Evolutionary conservation across 2,113 vertebrate genomes (phyloP), one percentile per base, ranked within the genome.

Genomic region (Microtus richardsoni): DNA sequence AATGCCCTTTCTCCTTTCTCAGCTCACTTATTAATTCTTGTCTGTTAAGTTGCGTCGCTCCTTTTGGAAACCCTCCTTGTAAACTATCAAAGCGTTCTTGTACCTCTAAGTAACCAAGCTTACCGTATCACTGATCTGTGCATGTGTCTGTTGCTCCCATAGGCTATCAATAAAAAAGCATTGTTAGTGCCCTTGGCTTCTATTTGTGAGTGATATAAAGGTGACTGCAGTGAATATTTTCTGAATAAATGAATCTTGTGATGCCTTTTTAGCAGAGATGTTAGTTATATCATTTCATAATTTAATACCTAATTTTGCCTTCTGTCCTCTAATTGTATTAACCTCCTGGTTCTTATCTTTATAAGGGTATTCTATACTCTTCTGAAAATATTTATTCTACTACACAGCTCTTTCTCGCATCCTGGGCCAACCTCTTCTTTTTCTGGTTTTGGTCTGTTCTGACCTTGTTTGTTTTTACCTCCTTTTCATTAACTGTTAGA

Each of bases 311-410:
- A 64, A 77, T 70, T 96, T 71, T 84, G 26, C 41, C 44, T 88
- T 87, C 60, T 89, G 39, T 83, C 36, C 58, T 91, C 24, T 89
- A 70, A 91, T 91, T 96, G 70, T 85, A 64, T 93, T 93, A 78
- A 54, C 75, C 39, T 92, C 30, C 54, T 39, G 90, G 64, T 60
- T 93, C 64, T 84, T 64, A 1, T 73, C 87, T 80, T 44, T 49
- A 39, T 74, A 21, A 87, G 44, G 49, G 11, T 83, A 26, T 4
- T 28, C 19, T 17, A 24, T 44, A 33, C 41, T 41, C 6, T 44
- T 83, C 1, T 44, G 30, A 79, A 49, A 79, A 90, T 41, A 94
- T 68, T 92, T 28, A 93, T 44, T 74, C 33, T 16, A 9, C 4
- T 54, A 10, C 75, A 10, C 52, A 52, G 80, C 86, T 87, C 39